Percentiles rank a stretch among this genome's conserved stretches.
These are phyloP conservation scores for Ianthella basta DNA, from an alignment of 37 sponge, comb jelly and placozoan species.

Conservation along the genomic window DNA sequence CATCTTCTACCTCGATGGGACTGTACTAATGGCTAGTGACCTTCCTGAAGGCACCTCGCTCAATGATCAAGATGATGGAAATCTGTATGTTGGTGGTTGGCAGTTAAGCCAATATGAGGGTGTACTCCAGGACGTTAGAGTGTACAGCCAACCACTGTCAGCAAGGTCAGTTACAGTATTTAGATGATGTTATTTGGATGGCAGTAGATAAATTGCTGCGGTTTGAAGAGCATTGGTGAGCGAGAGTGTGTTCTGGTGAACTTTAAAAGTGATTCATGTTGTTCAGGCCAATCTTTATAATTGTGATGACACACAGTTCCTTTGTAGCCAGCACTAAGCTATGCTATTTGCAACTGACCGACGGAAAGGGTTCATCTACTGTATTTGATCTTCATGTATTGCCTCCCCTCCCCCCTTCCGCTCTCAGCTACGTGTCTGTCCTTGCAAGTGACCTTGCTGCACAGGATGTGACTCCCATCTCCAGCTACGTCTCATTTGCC, in stretches of 20 bases:
- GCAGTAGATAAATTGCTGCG: too few species aligned
- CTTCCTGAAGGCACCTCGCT: background rate
- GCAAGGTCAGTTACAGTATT: conserved; percentile 31
- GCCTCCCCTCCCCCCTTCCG: background rate
- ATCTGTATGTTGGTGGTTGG: conserved; percentile 26
- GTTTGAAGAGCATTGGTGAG: too few species aligned
- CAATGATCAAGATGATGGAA: conserved; percentile 7
- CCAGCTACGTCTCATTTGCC: conserved; percentile 25
- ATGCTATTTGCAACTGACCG: too few species aligned
- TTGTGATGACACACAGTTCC: too few species aligned
- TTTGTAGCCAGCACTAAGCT: too few species aligned
- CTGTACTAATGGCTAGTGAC: background rate
- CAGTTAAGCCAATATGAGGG: conserved; percentile 24
- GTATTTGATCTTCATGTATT: background rate
- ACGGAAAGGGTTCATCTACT: too few species aligned
- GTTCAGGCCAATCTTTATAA: too few species aligned
- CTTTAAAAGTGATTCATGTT: too few species aligned
- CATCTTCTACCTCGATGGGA: conserved; percentile 22
- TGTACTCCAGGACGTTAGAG: conserved; percentile 74
- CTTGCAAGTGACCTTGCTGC: conserved; percentile 26
- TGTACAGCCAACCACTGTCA: conserved; percentile 51
- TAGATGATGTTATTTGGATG: too few species aligned
- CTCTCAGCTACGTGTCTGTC: background rate
- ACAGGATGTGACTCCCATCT: conserved; percentile 31
- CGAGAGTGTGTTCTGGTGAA: too few species aligned